A percentile compares a stretch with the other conserved stretches of the same genome.
Conservation (phyloP, 2,888 invertebrate genomes). For the Lithophane socia region DNA sequence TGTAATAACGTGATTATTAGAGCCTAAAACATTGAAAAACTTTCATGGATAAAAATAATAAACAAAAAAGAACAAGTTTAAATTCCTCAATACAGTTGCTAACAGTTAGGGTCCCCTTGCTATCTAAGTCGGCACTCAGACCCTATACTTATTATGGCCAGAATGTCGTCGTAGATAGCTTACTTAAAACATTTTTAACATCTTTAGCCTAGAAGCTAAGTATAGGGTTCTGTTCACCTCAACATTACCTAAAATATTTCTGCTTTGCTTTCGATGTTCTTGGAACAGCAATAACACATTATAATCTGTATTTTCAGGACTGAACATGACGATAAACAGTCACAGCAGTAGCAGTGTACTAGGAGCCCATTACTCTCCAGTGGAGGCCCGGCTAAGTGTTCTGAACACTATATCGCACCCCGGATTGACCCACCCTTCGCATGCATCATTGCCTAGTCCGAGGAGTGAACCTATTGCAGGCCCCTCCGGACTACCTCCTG, state of each 20-base stretch:
- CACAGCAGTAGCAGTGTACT: constrained; percentile 81
- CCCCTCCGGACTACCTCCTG: constrained; percentile 96
- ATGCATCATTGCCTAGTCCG: constrained; percentile 91
- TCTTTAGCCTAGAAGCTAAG: no score
- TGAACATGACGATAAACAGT: constrained; percentile 92
- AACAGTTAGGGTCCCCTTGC: neutral
- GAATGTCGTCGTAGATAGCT: neutral
- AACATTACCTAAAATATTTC: neutral
- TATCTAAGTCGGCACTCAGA: no score
- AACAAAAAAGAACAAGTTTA: neutral
- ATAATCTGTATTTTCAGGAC: constrained; percentile 77
- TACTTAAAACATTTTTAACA: neutral
- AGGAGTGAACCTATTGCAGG: constrained; percentile 94
- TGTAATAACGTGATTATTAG: neutral
- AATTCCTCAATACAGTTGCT: neutral
- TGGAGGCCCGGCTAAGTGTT: constrained; percentile 84
- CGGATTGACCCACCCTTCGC: constrained; percentile 83
- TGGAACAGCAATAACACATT: neutral
- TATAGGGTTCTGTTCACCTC: neutral
- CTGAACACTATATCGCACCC: constrained; percentile 84
- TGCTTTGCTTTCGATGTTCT: neutral
- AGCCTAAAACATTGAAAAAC: neutral
- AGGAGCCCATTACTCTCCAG: constrained; percentile 84
- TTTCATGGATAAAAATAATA: neutral
- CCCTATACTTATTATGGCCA: no score